Percentiles rank a stretch among this genome's conserved stretches.
phyloP scores from a whole-genome alignment of 2,113 vertebrate genomes.

The Penelope pileata region DNA sequence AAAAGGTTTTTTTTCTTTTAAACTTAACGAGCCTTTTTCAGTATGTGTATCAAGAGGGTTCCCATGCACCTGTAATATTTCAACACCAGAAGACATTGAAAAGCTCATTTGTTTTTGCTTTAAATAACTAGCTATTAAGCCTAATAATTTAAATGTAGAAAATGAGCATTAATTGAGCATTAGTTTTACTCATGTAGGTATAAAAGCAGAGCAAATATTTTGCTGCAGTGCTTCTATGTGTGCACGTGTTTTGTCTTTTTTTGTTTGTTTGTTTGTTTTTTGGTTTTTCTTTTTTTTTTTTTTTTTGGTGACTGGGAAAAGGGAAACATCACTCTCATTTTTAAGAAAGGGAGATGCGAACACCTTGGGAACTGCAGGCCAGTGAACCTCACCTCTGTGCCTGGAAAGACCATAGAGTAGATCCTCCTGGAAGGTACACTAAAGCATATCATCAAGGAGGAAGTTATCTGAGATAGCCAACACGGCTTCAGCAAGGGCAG shows the following conservation, averaged over 20 bases:
- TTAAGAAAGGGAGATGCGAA: too few relatives aligned
- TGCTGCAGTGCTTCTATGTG: background rate
- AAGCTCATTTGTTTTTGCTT: background rate
- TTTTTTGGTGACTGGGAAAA: too few relatives aligned
- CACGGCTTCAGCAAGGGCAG: too few relatives aligned
- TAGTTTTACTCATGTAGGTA: background rate
- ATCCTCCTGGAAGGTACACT: too few relatives aligned
- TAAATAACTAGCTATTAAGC: background rate
- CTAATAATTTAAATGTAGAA: background rate
- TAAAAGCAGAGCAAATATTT: constrained; percentile 15
- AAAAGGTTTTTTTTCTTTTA: background rate
- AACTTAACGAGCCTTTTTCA: background rate
- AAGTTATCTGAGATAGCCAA: too few relatives aligned
- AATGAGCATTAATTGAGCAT: background rate
- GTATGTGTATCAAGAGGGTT: fast-evolving
- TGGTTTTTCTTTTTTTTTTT: too few relatives aligned
- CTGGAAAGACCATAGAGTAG: too few relatives aligned
- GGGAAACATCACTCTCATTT: too few relatives aligned
- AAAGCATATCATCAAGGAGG: too few relatives aligned
- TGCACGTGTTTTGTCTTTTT: background rate
- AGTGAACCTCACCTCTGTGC: too few relatives aligned
- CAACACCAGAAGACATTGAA: background rate
- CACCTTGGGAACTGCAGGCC: too few relatives aligned
- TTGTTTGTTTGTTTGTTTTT: too few relatives aligned
- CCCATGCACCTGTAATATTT: background rate